Evolutionary conservation across 1,140 invertebrate genomes (phyloP).

Genomic region (Ceratosolen solmsi): DNA sequence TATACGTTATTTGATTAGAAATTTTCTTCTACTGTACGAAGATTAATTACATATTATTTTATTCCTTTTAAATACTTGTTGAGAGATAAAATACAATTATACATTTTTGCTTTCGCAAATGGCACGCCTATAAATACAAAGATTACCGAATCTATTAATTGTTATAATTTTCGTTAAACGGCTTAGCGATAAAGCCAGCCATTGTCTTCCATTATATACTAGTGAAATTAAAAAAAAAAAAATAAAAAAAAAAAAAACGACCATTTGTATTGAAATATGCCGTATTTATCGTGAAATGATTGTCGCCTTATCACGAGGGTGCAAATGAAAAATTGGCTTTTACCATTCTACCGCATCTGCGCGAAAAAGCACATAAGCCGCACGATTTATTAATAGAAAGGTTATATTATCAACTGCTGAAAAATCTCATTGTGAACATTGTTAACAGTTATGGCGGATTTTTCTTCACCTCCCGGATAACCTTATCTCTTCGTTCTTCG

Average conservation of each 20-base stretch:
- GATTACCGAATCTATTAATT: conserved; percentile 5
- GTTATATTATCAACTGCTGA: not conserved
- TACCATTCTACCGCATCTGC: not conserved
- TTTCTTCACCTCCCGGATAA: conserved; percentile 36
- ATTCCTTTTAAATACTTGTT: no score
- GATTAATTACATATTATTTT: no score
- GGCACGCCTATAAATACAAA: not conserved
- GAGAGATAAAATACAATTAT: no score
- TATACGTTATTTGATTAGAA: no score
- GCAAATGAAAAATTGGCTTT: not conserved
- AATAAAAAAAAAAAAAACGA: not conserved
- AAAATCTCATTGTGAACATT: not conserved
- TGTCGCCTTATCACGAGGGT: not conserved
- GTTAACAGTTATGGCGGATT: conserved; percentile 37
- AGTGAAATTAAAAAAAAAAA: not conserved
- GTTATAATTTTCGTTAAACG: not conserved
- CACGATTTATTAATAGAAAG: conserved; percentile 31
- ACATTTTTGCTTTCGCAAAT: not conserved
- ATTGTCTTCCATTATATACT: not conserved
- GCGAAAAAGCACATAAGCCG: not conserved
- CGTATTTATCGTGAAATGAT: not conserved
- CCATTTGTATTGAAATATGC: not conserved
- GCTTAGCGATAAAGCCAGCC: not conserved
- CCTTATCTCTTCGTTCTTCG: conserved; percentile 27
- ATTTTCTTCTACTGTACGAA: no score